phyloP scores from a whole-genome alignment of 2,888 invertebrate genomes.

The Epicampocera succincta region DNA sequence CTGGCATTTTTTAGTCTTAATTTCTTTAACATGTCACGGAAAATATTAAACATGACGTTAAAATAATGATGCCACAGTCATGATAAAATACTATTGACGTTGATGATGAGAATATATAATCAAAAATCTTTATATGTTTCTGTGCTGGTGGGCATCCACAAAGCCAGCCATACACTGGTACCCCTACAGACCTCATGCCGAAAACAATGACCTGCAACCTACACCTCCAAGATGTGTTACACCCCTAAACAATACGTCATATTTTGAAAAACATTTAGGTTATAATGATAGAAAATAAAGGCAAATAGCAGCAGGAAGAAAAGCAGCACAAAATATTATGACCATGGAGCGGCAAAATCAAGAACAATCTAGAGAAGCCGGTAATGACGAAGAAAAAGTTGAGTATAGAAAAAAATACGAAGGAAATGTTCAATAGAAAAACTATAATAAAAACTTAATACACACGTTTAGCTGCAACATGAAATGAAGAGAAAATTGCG shows the following conservation, averaged over 20 bases:
- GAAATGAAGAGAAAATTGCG: slow-evolving; percentile 63
- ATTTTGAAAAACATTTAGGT: slow-evolving; percentile 54
- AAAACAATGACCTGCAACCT: background rate
- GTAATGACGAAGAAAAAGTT: slow-evolving; percentile 14
- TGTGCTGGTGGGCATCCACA: no score
- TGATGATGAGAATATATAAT: slow-evolving; percentile 67
- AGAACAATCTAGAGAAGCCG: background rate
- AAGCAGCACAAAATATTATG: slow-evolving; percentile 12
- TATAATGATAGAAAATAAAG: slow-evolving; percentile 44
- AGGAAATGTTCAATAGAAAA: slow-evolving; percentile 41
- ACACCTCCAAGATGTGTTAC: slow-evolving; percentile 9
- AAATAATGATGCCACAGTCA: slow-evolving; percentile 68
- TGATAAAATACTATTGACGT: slow-evolving; percentile 65
- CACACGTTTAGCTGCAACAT: slow-evolving; percentile 40
- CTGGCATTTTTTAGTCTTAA: slow-evolving; percentile 24
- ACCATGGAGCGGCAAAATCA: slow-evolving; percentile 2
- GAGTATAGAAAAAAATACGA: background rate
- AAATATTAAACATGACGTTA: slow-evolving; percentile 77
- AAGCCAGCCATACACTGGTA: background rate
- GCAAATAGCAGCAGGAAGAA: background rate
- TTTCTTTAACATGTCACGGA: slow-evolving; percentile 80
- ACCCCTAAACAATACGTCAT: slow-evolving; percentile 26
- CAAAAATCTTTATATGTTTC: slow-evolving; percentile 19
- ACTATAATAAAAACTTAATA: slow-evolving; percentile 54
- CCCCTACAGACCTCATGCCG: background rate